Evolutionary conservation across 92 coral and sea anemone genomes (phyloP).

Genomic region (Montipora capitata): DNA sequence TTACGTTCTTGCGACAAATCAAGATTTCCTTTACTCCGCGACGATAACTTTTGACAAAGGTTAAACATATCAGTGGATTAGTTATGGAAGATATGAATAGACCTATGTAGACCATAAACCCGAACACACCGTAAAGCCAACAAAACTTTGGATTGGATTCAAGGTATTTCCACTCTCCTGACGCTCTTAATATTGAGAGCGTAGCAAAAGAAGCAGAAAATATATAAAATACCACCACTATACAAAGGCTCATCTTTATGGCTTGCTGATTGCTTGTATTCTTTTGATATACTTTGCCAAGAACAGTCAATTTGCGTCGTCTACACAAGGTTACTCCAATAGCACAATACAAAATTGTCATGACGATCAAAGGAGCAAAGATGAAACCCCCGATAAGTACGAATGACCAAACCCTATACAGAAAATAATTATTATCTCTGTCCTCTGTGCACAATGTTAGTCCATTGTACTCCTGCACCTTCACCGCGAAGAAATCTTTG

Average conservation of each 20-base stretch:
- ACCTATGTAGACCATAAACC: too few species aligned
- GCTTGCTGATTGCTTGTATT: not conserved
- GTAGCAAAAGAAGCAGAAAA: not conserved
- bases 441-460: not conserved
- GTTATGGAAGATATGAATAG: not conserved
- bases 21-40: conserved; percentile 12
- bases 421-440: not conserved
- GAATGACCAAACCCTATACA: too few species aligned
- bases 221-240: not conserved
- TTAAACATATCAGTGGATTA: conserved; percentile 8
- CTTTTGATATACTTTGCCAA: not conserved
- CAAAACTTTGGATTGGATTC: not conserved
- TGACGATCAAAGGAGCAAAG: not conserved
- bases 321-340: conserved; percentile 1
- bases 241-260: conserved; percentile 3
- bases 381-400: not conserved
- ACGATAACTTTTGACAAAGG: conserved; percentile 21
- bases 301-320: not conserved
- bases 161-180: not conserved
- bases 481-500: not conserved
- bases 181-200: too few species aligned
- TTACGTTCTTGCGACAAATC: too few species aligned
- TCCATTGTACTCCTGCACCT: not conserved
- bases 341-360: not conserved
- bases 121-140: not conserved